Evolutionary conservation across 2,888 invertebrate species (phyloP), one percentile per base, ranked within the genome.

Genomic region (Thymelicus acteon): DNA sequence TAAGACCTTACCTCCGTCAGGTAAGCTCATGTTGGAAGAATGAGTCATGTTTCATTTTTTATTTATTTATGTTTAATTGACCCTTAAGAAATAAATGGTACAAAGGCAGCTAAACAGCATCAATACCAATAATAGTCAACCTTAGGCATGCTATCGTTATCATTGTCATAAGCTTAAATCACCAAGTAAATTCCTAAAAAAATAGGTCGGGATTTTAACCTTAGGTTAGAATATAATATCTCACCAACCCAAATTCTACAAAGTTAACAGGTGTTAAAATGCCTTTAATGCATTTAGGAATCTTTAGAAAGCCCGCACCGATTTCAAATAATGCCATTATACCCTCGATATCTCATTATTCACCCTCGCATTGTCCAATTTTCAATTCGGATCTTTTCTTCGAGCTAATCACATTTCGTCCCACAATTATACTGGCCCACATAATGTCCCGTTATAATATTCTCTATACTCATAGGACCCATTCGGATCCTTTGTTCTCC

Each of bases 401-500:
- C 37, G 37, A 65, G 72, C 72, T 73, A 72, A 74, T 76, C 76
- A 73, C 74, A 74, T 75, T 72, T 71, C 64, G 73, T 65, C 72
- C 63, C 65, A 49, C 72, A 75, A 75, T 76, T 75, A 74, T 73
- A 69, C 49, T 66, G 61, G 68, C 52, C 73, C 64, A 72, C 73
- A 71, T 72, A 73, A 73, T 67, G 71, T 67, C 65, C 68, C 39
- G 47, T 74, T 72, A 72, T 74, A 73, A 77, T 76, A 75, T 74
- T 74, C 71, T 61, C 72, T 73, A 64, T 71, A 72, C 72, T 76
- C 78, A 75, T 76, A 72, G 73, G 75, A 77, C 67, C 77, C 77
- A 75, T 79, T 78, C 72, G 75, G 19, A 71, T 71, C 75, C 76
- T 81, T 80, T 82, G 78, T 78, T 75, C 80, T 77, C 61, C 69